Evolutionary conservation across 2,888 invertebrate genomes (phyloP), one percentile per base, ranked within the genome.

Genomic region (Podotricha telesiphe): DNA sequence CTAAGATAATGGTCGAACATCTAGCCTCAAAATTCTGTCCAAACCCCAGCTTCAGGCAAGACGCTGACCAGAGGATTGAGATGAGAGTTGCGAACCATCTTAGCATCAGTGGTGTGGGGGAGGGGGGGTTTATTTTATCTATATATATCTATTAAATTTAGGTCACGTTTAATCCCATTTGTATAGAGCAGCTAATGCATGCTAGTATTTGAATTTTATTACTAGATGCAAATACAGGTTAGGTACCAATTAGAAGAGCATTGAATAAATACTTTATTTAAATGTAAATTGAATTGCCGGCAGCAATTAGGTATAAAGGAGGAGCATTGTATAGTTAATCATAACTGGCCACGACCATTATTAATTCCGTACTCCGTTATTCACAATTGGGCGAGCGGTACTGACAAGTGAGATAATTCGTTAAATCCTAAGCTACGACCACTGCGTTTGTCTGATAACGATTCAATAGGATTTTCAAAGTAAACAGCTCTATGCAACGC

Each of bases 381-480:
- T 73, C 70, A 74, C 88, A 88, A 89, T 87, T 87, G 89, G 86
- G 80, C 86, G 82, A 80, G 83, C 69, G 71, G 63, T 34, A 64
- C 67, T 85, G 82, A 79, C 80, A 78, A 83, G 82, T 78, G 81
- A 83, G 88, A 88, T 89, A 87, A 89, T 88, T 89, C 88, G 88
- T 86, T 88, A 88, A 89, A 86, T 86, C 87, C 78, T 88, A 86
- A 87, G 86, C 86, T 85, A 84, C 82, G 86, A 81, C 82, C 85
- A 84, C 90, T 90, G 90, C 82, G 86, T 85, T 85, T 82, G 80
- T 80, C 79, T 81, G 89, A 90, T 90, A 89, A 88, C 87, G 83
- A 78, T 82, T 82, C 81, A 85, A 85, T 86, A 81, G 83, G 84
- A 85, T 82, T 85, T 79, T 75, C 83, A 85, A 82, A 84, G 85